These are phyloP conservation scores for Glaucidium brasilianum DNA, from an alignment of 2,113 vertebrate species.

Conservation along the genomic window DNA sequence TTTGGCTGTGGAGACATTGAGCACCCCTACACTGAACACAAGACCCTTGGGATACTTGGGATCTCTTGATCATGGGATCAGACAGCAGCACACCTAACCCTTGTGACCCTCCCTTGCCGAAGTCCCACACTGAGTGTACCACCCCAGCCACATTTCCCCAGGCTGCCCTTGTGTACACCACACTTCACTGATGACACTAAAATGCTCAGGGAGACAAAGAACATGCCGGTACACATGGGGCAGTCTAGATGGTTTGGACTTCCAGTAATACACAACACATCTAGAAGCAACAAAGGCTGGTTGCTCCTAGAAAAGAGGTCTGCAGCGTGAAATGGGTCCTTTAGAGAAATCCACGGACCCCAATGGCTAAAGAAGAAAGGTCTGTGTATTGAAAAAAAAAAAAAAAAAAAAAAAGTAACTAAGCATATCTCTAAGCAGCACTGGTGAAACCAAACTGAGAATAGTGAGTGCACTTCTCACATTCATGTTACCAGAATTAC, in stretches of 20 bases:
- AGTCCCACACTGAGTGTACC: accelerated
- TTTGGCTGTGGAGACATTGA: neutral
- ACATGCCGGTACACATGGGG: accelerated
- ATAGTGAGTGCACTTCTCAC: neutral
- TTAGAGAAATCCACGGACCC: neutral
- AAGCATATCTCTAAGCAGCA: neutral
- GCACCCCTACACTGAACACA: neutral
- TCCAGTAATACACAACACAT: neutral
- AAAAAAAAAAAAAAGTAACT: neutral
- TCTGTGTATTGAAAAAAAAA: neutral
- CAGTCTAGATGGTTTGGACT: neutral
- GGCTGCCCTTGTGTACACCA: neutral
- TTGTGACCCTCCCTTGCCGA: accelerated
- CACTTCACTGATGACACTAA: neutral
- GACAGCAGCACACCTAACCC: neutral
- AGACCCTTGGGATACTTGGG: neutral
- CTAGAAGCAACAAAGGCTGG: neutral
- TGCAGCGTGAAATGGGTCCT: neutral
- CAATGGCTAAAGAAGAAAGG: neutral
- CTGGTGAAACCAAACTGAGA: neutral
- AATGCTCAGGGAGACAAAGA: neutral
- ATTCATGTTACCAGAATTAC: neutral
- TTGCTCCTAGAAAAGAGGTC: neutral
- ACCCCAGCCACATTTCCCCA: accelerated
- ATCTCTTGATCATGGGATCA: neutral